Evolutionary conservation across 2,113 vertebrate genomes (phyloP).

Genomic region (Cinclus mexicanus): DNA sequence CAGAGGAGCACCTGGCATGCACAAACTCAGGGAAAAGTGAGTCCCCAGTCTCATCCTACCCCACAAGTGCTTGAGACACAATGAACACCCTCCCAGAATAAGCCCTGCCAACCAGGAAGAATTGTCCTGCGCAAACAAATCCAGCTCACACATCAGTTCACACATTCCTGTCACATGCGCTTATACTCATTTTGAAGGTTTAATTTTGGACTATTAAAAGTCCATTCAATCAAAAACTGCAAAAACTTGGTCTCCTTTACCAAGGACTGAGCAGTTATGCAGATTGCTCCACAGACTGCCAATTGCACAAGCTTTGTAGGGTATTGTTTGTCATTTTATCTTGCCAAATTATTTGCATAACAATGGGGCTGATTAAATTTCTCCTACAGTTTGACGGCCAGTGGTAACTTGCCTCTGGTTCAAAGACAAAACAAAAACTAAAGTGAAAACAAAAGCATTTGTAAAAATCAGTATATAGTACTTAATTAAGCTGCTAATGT

Average conservation of each 20-base stretch:
- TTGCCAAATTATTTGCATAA: constrained; percentile 26
- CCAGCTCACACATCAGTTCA: neutral
- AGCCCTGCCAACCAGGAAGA: neutral
- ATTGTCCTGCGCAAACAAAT: neutral
- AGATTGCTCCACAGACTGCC: neutral
- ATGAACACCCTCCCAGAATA: neutral
- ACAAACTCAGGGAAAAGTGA: accelerated
- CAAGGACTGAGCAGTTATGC: neutral
- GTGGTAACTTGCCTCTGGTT: neutral
- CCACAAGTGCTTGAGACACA: accelerated
- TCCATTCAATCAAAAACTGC: neutral
- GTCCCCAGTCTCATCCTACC: neutral
- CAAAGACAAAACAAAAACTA: neutral
- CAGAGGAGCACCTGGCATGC: neutral
- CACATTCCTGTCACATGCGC: neutral
- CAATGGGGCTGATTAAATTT: neutral
- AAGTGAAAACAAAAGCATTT: neutral
- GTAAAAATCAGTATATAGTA: neutral
- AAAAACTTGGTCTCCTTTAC: neutral
- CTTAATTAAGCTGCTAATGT: neutral
- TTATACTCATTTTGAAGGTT: neutral
- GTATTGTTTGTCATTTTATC: neutral
- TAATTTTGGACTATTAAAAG: neutral
- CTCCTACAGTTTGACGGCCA: neutral
- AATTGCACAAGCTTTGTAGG: neutral